Evolutionary conservation across 2,888 invertebrate genomes (phyloP), one percentile per base, ranked within the genome.

Genomic region (Mythimna lalbum): DNA sequence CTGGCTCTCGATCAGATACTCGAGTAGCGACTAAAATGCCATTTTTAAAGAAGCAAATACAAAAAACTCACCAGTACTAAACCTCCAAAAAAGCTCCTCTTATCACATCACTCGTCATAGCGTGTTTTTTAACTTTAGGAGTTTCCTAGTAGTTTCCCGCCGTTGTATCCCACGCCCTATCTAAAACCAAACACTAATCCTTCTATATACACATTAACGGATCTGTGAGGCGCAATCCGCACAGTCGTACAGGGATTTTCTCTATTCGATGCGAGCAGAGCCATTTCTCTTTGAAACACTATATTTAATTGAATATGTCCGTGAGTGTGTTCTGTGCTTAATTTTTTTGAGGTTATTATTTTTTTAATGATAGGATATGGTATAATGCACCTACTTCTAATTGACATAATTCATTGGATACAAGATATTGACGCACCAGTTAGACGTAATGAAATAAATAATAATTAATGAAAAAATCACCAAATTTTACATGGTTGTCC

Each of bases 121-220:
- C 0, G 1, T 1, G 0, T 4, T 31, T 55, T 1, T 55, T 1
- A 55, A 21, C 6, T 33, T n/a, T 31, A 64, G 39, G 36, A 63
- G 66, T 19, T 17, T 27, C 4, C 33, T 63, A 69, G n/a, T 50
- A 63, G 33, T 49, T 31, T 23, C 14, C 49, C 74, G 55, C 53
- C 19, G 56, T 68, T 91, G 84, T 90, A 73, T 43, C 67, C 89
- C 19, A 50, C 19, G 73, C 92, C 73, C 83, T 80, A 88, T 81
- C 86, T 89, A 91, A 91, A 92, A 93, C 94, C 93, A 91, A 94
- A 94, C 87, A 93, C 91, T 94, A 95, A 95, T 94, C 94, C 93
- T 87, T 87, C 91, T 91, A 92, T 79, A 80, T 94, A 93, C 92
- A 94, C 94, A 94, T 94, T 94, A 94, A 92, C 94, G 90, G 93